Base-by-base conservation (phyloP, 2,797 vertebrate genomes). In the Xiphorhynchus erythropygius region DNA sequence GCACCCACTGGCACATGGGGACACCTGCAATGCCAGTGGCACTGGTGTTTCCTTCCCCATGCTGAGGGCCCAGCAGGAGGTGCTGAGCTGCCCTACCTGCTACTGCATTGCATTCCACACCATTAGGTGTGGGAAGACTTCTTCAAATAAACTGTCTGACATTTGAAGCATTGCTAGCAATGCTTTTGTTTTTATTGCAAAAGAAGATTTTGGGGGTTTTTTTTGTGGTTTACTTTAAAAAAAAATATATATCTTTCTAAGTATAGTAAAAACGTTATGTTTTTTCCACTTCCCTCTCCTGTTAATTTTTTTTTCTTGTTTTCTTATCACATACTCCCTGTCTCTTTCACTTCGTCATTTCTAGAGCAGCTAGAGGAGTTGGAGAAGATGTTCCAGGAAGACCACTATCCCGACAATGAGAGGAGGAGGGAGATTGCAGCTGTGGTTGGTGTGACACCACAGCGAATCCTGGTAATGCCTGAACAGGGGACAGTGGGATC, bases 391-490 rank as follows among this genome's bases (percentile, higher is more conserved):
- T 99, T 99, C 96, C 98, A 98, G 84, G 99, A 99, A 37, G 99
- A 99, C 90, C 99, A 99, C 95, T 99, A 99, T 76, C 99, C 99
- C 0, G 99, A 99, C 23, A 98, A 96, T 6, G 99, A 99, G 52
- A 99, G 98, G 96, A 98, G 99, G 82, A 98, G 97, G 50, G 97
- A 98, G 89, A 99, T 99, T 1, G 99, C 99, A 13, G 98, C 98
- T 30, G 97, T 97, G 5, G 98, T 99, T 74, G 99, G 99, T 22
- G 99, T 99, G 68, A 99, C 99, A 0, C 99, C 99, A n/a, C 99
- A 99, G 67, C 98, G 99, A 86, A 98, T 99, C 94, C 98, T 99
- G 99, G 99, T 99, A 95, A 98, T 8, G 1, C 17, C n/a, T 44
- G 28, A 8, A 5, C 68, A 50, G 55, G 47, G 71, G n/a, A 32